These are phyloP conservation scores for Ganaspis brasiliensis DNA, from an alignment of 2,888 invertebrate species.

Conservation along the genomic window DNA sequence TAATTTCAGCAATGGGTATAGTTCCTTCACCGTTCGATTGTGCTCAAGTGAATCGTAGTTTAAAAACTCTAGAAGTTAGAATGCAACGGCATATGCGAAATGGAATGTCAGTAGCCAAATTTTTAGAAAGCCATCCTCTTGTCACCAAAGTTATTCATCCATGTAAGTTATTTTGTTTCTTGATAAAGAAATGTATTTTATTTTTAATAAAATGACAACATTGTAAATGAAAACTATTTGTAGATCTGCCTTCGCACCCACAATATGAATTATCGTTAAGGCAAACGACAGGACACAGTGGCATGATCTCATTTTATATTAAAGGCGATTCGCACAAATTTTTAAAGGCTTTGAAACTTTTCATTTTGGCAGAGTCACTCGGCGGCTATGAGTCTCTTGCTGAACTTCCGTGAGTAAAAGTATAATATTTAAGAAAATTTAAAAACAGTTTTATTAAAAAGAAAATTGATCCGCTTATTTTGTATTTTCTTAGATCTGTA, in stretches of 20 bases:
- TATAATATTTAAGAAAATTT: conserved; percentile 1
- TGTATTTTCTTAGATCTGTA: conserved; percentile 83
- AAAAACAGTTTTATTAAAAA: not conserved
- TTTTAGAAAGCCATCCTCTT: conserved; percentile 89
- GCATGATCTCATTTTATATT: conserved; percentile 94
- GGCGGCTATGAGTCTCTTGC: conserved; percentile 98
- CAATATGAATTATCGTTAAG: conserved; percentile 90
- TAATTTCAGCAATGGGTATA: conserved; percentile 89
- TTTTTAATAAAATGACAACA: too few relatives aligned
- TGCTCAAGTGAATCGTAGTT: conserved; percentile 93
- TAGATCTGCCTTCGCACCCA: conserved; percentile 91
- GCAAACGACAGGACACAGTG: conserved; percentile 94
- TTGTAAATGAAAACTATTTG: conserved; percentile 60
- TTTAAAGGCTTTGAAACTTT: conserved; percentile 88
- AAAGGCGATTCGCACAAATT: conserved; percentile 91
- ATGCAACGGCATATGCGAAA: conserved; percentile 95
- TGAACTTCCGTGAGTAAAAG: conserved; percentile 91
- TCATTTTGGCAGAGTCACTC: conserved; percentile 95
- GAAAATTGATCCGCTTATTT: not conserved
- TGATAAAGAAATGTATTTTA: too few relatives aligned
- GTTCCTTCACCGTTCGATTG: conserved; percentile 99
- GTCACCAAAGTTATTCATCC: conserved; percentile 93
- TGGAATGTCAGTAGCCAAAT: conserved; percentile 89
- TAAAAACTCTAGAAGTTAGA: conserved; percentile 95
- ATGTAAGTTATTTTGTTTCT: conserved; percentile 82